These are phyloP conservation scores for Malacoraja senta DNA, from an alignment of 2,797 vertebrate species.

Conservation along the genomic window DNA sequence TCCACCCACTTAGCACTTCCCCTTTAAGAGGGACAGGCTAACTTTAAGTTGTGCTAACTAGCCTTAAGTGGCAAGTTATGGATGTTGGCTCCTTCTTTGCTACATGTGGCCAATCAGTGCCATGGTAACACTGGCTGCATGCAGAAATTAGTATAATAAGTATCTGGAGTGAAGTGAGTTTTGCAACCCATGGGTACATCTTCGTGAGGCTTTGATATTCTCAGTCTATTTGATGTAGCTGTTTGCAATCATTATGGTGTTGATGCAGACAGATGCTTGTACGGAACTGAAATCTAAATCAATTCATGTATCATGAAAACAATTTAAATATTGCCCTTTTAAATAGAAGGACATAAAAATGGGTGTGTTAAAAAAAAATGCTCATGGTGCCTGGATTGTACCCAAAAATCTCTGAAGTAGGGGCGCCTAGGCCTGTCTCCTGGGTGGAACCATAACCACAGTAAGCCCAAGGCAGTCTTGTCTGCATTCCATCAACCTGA, in stretches of 20 bases:
- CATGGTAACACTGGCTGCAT: too few relatives aligned
- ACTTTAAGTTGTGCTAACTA: too few relatives aligned
- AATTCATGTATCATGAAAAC: neutral
- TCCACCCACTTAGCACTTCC: too few relatives aligned
- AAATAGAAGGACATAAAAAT: slow-evolving; percentile 42
- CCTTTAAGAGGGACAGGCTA: too few relatives aligned
- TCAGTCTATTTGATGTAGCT: too few relatives aligned
- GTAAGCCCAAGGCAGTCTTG: slow-evolving; percentile 55
- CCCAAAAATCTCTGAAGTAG: slow-evolving; percentile 60
- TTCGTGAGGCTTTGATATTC: too few relatives aligned
- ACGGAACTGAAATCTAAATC: neutral
- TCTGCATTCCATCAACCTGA: slow-evolving; percentile 66
- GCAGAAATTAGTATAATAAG: too few relatives aligned
- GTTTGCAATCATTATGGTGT: neutral
- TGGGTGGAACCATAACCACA: slow-evolving; percentile 59
- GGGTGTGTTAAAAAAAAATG: slow-evolving; percentile 40
- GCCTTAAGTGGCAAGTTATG: too few relatives aligned
- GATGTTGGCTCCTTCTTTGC: too few relatives aligned
- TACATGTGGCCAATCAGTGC: too few relatives aligned
- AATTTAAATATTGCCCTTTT: slow-evolving; percentile 28
- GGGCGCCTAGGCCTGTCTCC: slow-evolving; percentile 58
- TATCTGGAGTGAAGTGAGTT: too few relatives aligned
- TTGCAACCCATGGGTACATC: too few relatives aligned
- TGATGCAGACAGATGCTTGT: neutral
- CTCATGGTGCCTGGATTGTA: slow-evolving; percentile 48